A percentile compares a stretch with the other conserved stretches of the same genome.
Evolutionary conservation across 1,140 invertebrate genomes (phyloP).

Genomic region (Formica selysi): DNA sequence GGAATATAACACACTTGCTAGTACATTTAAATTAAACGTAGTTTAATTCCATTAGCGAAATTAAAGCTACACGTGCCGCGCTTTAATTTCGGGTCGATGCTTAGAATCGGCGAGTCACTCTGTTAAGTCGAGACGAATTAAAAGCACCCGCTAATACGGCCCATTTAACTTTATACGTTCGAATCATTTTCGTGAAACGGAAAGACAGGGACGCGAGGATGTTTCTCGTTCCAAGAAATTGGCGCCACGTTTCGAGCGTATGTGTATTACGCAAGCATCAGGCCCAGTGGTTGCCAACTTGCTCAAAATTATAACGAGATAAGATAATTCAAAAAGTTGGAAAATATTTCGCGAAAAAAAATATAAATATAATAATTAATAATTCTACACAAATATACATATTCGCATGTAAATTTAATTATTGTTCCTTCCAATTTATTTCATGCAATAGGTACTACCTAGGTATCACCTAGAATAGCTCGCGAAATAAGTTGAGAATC

Average conservation of each 20-base stretch:
- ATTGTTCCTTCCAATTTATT: too few species aligned
- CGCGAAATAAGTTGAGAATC: not conserved
- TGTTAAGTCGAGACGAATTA: constrained; percentile 60
- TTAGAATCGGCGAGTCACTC: constrained; percentile 41
- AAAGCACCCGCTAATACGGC: constrained; percentile 49
- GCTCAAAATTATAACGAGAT: not conserved
- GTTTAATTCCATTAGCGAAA: constrained; percentile 74
- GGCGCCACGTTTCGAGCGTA: not conserved
- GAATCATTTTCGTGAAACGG: constrained; percentile 22
- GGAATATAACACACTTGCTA: not conserved
- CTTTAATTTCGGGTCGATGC: constrained; percentile 70
- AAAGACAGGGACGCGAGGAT: not conserved
- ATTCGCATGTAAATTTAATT: not conserved
- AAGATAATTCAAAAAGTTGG: not conserved
- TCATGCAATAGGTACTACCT: too few species aligned
- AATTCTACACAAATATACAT: not conserved
- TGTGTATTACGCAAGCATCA: constrained; percentile 26
- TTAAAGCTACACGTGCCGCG: constrained; percentile 58
- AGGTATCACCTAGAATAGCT: too few species aligned
- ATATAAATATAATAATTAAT: not conserved
- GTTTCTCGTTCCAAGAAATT: constrained; percentile 41
- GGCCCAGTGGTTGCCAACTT: not conserved
- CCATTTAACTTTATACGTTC: constrained; percentile 28
- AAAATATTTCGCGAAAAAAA: not conserved
- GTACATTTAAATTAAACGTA: constrained; percentile 32